Conservation (phyloP, 1,140 invertebrate species). For the Drosophila baimaii region DNA sequence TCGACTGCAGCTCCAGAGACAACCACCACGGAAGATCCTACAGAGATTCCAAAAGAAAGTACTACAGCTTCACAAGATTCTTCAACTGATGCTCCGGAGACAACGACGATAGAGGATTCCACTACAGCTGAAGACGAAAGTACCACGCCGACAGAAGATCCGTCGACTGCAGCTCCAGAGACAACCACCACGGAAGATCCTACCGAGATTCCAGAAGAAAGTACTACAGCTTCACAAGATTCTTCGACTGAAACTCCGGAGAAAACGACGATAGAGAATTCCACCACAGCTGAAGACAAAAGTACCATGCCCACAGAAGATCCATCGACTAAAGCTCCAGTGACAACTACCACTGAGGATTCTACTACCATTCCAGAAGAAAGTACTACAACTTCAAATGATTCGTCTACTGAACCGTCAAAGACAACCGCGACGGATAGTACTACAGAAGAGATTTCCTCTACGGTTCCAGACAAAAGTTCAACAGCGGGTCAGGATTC, state of each 20-base stretch:
- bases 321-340: not conserved
- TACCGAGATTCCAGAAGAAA: not conserved
- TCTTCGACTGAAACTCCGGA: not conserved
- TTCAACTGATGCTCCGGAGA: not conserved
- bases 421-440: not conserved
- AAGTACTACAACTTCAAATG: not conserved
- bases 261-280: not conserved
- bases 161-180: not conserved
- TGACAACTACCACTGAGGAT: too few relatives aligned
- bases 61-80: not conserved
- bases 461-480: not conserved
- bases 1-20: not conserved
- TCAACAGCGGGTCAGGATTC: conserved; percentile 4
- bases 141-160: not conserved
- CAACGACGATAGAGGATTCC: not conserved
- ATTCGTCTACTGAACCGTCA: not conserved
- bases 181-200: not conserved
- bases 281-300: not conserved
- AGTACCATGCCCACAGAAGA: not conserved
- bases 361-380: not conserved
- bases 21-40: not conserved
- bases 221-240: not conserved
- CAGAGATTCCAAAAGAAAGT: not conserved
- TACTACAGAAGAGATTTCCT: not conserved
- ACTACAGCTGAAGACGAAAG: not conserved